Evolutionary conservation across 2,888 invertebrate species (phyloP).

Genomic region (Palloptera scutellata): DNA sequence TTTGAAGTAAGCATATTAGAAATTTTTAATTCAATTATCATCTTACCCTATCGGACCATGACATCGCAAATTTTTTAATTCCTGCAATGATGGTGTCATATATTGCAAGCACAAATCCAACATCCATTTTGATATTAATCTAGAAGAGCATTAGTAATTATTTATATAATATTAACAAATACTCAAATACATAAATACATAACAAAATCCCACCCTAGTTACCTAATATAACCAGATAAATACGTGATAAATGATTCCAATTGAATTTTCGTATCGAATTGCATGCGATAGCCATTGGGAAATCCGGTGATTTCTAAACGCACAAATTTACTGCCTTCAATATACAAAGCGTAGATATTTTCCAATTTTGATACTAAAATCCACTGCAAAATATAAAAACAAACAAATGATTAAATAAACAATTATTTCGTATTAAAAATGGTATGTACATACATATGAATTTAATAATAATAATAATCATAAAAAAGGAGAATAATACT

Average conservation of each 20-base stretch:
- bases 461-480: no score
- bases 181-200: no score
- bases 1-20: conserved; percentile 2
- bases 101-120: conserved; percentile 87
- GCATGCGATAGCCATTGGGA: conserved; percentile 58
- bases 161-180: not conserved
- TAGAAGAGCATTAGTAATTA: conserved; percentile 44
- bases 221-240: conserved; percentile 86
- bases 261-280: conserved; percentile 53
- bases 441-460: no score
- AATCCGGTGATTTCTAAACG: conserved; percentile 73
- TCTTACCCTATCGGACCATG: conserved; percentile 90
- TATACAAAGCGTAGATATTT: conserved; percentile 83
- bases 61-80: conserved; percentile 77
- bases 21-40: no score
- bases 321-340: conserved; percentile 73
- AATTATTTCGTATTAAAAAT: no score
- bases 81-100: conserved; percentile 79
- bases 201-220: conserved; percentile 34
- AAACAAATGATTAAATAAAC: no score
- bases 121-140: conserved; percentile 87
- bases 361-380: conserved; percentile 80
- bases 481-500: no score
- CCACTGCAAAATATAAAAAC: conserved; percentile 67
- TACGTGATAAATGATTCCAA: conserved; percentile 83